These are phyloP conservation scores for Lophotriccus pileatus DNA, from an alignment of 2,797 vertebrate species.

Conservation along the genomic window DNA sequence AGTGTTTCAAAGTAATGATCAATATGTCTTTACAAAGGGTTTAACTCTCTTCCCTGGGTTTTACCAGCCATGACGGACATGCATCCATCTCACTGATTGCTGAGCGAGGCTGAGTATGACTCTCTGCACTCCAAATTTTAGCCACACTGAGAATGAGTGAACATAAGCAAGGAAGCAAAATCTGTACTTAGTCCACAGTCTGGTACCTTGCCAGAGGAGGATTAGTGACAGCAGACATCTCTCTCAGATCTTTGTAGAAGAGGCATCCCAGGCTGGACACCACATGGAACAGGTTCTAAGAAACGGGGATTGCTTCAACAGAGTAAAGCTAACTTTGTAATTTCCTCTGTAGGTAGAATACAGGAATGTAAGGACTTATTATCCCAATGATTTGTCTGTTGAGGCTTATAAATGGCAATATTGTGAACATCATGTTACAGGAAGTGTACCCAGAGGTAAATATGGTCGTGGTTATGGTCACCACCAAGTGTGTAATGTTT, in stretches of 20 bases:
- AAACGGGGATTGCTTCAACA: neutral
- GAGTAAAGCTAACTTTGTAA: slow-evolving; percentile 37
- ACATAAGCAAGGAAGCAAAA: neutral
- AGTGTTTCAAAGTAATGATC: slow-evolving; percentile 59
- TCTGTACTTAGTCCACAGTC: neutral
- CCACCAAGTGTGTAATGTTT: slow-evolving; percentile 63
- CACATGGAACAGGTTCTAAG: neutral
- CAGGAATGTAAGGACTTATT: slow-evolving; percentile 35
- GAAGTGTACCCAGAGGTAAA: slow-evolving; percentile 34
- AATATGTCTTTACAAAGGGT: slow-evolving; percentile 20
- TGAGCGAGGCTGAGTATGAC: neutral
- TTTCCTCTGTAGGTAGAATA: slow-evolving; percentile 50
- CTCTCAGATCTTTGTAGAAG: neutral
- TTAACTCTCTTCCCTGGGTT: slow-evolving; percentile 42
- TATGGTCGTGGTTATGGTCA: slow-evolving; percentile 28
- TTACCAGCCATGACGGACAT: neutral
- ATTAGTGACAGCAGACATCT: neutral
- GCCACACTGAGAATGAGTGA: neutral
- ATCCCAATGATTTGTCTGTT: slow-evolving; percentile 36
- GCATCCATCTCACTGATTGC: neutral
- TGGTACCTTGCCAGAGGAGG: neutral
- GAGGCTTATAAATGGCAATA: slow-evolving; percentile 37
- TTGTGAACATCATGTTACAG: neutral
- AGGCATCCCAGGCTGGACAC: neutral
- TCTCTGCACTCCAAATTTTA: neutral